phyloP scores from a whole-genome alignment of 2,888 invertebrate genomes.

The Cheilosia variabilis region DNA sequence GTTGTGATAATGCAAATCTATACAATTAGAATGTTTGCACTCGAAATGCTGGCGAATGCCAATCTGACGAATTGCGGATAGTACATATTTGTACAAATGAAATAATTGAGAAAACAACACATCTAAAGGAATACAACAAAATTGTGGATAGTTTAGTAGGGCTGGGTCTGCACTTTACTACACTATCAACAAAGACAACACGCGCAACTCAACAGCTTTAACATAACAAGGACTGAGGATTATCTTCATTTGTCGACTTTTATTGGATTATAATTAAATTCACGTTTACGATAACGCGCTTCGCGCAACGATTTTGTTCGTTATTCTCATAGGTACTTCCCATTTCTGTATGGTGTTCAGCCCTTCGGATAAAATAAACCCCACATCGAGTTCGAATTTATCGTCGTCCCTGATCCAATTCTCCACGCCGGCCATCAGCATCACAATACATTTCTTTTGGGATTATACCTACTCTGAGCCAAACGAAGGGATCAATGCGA shows the following conservation, averaged over 20 bases:
- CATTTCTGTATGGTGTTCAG: neutral
- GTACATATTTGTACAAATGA: slow-evolving; percentile 14
- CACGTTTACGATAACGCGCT: slow-evolving; percentile 35
- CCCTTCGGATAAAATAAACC: slow-evolving; percentile 21
- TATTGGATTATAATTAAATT: slow-evolving; percentile 72
- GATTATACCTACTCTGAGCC: slow-evolving; percentile 56
- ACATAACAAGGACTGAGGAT: slow-evolving; percentile 59
- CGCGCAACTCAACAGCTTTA: slow-evolving; percentile 26
- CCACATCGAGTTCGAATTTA: neutral
- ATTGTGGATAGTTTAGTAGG: slow-evolving; percentile 36
- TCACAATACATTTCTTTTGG: slow-evolving; percentile 45
- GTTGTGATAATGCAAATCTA: slow-evolving; percentile 57
- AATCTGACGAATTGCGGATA: slow-evolving; percentile 59
- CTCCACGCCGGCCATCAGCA: neutral
- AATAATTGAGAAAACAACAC: neutral
- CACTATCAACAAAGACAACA: slow-evolving; percentile 15
- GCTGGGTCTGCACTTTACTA: slow-evolving; percentile 33
- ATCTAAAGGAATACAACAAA: slow-evolving; percentile 13
- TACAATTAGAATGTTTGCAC: slow-evolving; percentile 18
- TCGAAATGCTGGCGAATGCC: slow-evolving; percentile 50
- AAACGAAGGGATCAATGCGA: slow-evolving; percentile 61
- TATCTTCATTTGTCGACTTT: slow-evolving; percentile 57
- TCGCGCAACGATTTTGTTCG: slow-evolving; percentile 32
- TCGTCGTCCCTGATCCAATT: slow-evolving; percentile 40
- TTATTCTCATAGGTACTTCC: neutral